Percentiles rank a stretch among this genome's conserved stretches.
Conservation (phyloP, 2,797 vertebrate genomes). For the Oreonectes daqikongensis region DNA sequence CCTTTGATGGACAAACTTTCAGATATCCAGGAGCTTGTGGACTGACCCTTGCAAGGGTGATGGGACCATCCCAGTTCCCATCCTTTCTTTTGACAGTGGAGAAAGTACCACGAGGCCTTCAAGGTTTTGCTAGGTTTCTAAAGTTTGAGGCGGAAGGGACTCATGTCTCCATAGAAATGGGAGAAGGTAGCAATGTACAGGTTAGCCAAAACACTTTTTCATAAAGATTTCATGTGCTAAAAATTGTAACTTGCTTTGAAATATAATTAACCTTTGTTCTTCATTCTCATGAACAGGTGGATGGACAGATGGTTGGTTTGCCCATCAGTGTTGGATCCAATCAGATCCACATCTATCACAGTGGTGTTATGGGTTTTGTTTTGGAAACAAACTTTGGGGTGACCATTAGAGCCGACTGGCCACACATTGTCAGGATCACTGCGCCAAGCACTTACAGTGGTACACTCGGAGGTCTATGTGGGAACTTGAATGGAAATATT, state of each 20-base stretch:
- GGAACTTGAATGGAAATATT: slow-evolving; percentile 62
- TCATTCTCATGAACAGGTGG: slow-evolving; percentile 59
- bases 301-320: slow-evolving; percentile 64
- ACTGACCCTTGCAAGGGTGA: slow-evolving; percentile 64
- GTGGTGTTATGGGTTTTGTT: slow-evolving; percentile 62
- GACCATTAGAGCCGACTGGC: slow-evolving; percentile 67
- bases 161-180: slow-evolving; percentile 62
- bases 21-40: slow-evolving; percentile 71
- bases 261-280: neutral
- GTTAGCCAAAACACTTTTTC: slow-evolving; percentile 50
- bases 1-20: slow-evolving; percentile 69
- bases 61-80: slow-evolving; percentile 47
- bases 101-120: slow-evolving; percentile 59
- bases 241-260: too few relatives aligned
- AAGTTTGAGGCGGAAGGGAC: slow-evolving; percentile 64
- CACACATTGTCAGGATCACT: slow-evolving; percentile 63
- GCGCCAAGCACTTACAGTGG: slow-evolving; percentile 63
- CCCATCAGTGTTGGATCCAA: slow-evolving; percentile 55
- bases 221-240: neutral
- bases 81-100: slow-evolving; percentile 63
- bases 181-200: slow-evolving; percentile 53
- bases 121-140: slow-evolving; percentile 58
- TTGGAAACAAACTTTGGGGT: slow-evolving; percentile 70
- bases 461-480: slow-evolving; percentile 69
- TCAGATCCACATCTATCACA: slow-evolving; percentile 62